These are phyloP conservation scores for Hyphantria cunea DNA, from an alignment of 1,140 invertebrate genomes.

Conservation along the genomic window DNA sequence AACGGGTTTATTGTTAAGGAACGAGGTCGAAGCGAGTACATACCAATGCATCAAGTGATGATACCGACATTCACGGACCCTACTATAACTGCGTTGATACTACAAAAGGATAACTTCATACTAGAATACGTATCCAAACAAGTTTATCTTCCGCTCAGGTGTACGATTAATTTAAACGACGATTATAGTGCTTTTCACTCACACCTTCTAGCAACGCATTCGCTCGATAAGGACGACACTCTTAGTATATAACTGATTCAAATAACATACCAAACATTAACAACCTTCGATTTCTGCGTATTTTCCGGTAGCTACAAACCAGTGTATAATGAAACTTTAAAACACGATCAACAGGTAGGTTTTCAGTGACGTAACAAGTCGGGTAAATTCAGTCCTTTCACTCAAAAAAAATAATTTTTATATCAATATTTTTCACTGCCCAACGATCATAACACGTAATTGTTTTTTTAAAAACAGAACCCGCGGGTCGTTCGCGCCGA, in stretches of 20 bases:
- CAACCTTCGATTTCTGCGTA: constrained; percentile 17
- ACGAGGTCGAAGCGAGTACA: constrained; percentile 16
- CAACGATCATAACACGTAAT: constrained; percentile 34
- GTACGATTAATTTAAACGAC: constrained; percentile 5
- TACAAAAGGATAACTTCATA: constrained; percentile 15
- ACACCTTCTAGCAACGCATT: background rate
- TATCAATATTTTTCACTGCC: background rate
- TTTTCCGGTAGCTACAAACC: constrained; percentile 11
- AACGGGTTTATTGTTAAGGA: constrained; percentile 24
- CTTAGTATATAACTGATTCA: constrained; percentile 3
- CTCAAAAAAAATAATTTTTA: constrained; percentile 28
- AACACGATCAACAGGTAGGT: constrained; percentile 21
- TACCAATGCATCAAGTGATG: constrained; percentile 6
- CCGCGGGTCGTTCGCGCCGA: constrained; percentile 9
- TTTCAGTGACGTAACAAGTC: constrained; percentile 60
- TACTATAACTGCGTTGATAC: background rate
- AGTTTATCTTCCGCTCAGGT: constrained; percentile 17
- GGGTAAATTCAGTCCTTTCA: constrained; percentile 18
- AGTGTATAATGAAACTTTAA: background rate
- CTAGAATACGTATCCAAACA: constrained; percentile 6
- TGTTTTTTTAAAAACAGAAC: constrained; percentile 15
- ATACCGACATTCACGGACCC: background rate
- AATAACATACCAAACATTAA: constrained; percentile 14
- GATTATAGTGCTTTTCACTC: constrained; percentile 13
- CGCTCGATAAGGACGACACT: constrained; percentile 6